phyloP scores from a whole-genome alignment of 2,888 invertebrate species.

The Rhamphomyia laevipes region DNA sequence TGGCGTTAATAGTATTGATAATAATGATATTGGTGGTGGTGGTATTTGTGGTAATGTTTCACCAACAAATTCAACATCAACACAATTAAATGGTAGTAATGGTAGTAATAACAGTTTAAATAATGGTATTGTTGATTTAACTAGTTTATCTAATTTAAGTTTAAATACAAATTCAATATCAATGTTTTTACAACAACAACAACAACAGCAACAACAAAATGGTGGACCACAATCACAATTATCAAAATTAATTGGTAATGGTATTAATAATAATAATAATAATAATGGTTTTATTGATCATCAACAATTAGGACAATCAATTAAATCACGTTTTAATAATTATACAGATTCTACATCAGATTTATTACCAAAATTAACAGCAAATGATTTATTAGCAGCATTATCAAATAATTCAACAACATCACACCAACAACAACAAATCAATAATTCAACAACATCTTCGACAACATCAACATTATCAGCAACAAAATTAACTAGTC shows the following conservation, averaged over 20 bases:
- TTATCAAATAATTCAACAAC: background rate
- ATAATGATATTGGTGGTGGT: background rate
- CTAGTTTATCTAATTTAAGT: constrained; percentile 7
- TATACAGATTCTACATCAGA: constrained; percentile 1
- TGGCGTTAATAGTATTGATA: background rate
- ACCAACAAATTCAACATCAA: background rate
- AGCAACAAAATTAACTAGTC: constrained; percentile 16
- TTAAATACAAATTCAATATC: constrained; percentile 29
- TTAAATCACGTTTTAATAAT: constrained; percentile 7
- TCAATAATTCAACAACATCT: constrained; percentile 14
- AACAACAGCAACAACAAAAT: constrained; percentile 15
- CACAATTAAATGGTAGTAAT: constrained; percentile 12
- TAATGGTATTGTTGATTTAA: constrained; percentile 5
- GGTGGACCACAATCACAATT: constrained; percentile 28
- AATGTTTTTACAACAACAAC: constrained; percentile 25
- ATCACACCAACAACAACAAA: constrained; percentile 8
- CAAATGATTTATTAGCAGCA: constrained; percentile 1
- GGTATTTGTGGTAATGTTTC: constrained; percentile 2
- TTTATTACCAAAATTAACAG: constrained; percentile 9
- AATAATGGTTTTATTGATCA: constrained; percentile 3
- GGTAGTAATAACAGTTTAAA: constrained; percentile 21
- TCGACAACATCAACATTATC: constrained; percentile 10
- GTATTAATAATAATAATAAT: constrained; percentile 5
- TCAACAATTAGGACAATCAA: constrained; percentile 7
- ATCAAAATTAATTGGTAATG: constrained; percentile 25